These are phyloP conservation scores for Spinibarbus caldwelli DNA, from an alignment of 2,797 vertebrate genomes.

Conservation along the genomic window DNA sequence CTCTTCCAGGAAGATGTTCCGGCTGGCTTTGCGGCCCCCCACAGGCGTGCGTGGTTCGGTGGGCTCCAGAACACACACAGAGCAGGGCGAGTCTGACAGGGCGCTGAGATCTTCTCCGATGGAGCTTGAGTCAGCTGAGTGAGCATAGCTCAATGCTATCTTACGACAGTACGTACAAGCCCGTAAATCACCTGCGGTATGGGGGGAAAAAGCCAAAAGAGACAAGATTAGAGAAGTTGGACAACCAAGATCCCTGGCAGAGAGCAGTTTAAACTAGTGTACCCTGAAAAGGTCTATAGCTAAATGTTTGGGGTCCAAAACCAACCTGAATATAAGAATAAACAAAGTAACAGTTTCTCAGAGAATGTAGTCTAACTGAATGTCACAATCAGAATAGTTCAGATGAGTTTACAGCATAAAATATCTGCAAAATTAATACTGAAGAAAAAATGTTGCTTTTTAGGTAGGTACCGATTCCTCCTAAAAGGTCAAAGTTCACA, in stretches of 20 bases:
- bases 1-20: slow-evolving; percentile 98
- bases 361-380: neutral
- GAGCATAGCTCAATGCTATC: slow-evolving; percentile 93
- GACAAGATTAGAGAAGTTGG: neutral
- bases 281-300: neutral
- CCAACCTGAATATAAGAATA: neutral
- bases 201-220: neutral
- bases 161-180: slow-evolving; percentile 98
- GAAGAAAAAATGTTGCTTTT: neutral
- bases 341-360: neutral
- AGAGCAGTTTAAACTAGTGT: neutral
- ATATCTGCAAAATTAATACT: neutral
- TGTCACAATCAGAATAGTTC: neutral
- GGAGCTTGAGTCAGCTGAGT: slow-evolving; percentile 91
- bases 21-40: slow-evolving; percentile 92
- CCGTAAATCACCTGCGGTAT: slow-evolving; percentile 88
- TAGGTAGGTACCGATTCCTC: neutral
- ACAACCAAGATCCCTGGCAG: neutral
- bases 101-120: slow-evolving; percentile 94
- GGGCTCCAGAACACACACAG: slow-evolving; percentile 88
- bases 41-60: slow-evolving; percentile 93
- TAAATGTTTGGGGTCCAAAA: neutral
- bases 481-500: neutral
- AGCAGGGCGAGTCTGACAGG: slow-evolving; percentile 88
- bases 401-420: neutral